Conservation (phyloP, 1,140 invertebrate species). For the Penaeus japonicus region DNA sequence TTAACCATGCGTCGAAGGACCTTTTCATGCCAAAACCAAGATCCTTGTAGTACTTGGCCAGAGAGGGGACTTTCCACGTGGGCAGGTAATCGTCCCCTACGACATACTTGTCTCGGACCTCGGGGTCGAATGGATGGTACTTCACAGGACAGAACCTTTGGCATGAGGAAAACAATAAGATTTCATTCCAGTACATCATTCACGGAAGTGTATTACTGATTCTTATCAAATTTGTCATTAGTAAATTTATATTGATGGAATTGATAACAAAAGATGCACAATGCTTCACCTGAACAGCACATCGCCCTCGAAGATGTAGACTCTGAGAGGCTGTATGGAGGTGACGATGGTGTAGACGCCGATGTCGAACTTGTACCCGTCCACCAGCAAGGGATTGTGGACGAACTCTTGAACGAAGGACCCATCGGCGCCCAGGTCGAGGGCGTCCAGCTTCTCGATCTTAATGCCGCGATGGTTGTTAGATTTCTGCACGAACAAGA, state of each 20-base stretch:
- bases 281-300: conserved; percentile 77
- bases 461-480: conserved; percentile 90
- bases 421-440: conserved; percentile 77
- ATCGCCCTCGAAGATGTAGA: conserved; percentile 90
- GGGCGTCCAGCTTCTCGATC: conserved; percentile 75
- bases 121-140: conserved; percentile 90
- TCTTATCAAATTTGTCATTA: neutral
- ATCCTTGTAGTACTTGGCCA: conserved; percentile 79
- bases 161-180: conserved; percentile 60
- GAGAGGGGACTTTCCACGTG: conserved; percentile 89
- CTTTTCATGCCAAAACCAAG: conserved; percentile 86
- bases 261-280: neutral
- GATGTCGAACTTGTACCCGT: conserved; percentile 95
- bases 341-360: conserved; percentile 94
- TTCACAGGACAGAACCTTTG: conserved; percentile 87
- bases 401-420: conserved; percentile 92
- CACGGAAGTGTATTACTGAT: neutral
- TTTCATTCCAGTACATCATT: neutral
- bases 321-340: conserved; percentile 86
- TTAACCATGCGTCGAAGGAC: conserved; percentile 77
- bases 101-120: conserved; percentile 87
- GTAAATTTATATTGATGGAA: too few relatives aligned
- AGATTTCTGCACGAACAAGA: conserved; percentile 89
- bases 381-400: conserved; percentile 80
- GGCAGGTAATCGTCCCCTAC: conserved; percentile 94